phyloP scores from a whole-genome alignment of 2,113 vertebrate species.

The Eleginops maclovinus region DNA sequence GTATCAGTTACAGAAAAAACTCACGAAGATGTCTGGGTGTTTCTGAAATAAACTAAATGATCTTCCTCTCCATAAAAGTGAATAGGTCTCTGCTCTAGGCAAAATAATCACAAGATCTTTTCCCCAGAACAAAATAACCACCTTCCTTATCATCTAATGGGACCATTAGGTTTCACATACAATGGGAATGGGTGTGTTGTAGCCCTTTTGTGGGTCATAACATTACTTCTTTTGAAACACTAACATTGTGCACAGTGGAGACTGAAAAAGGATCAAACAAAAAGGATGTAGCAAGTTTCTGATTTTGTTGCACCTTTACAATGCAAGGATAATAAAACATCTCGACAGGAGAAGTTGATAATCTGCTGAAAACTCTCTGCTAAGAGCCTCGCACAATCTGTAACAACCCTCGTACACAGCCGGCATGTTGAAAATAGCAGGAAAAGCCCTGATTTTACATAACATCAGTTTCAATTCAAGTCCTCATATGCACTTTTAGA shows the following conservation, averaged over 20 bases:
- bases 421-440: no score
- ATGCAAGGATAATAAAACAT: neutral
- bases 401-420: no score
- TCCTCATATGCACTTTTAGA: no score
- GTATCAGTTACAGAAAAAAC: conserved; percentile 76
- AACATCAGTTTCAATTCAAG: no score
- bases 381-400: no score
- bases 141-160: conserved; percentile 61
- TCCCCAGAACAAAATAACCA: conserved; percentile 54
- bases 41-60: conserved; percentile 60
- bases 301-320: conserved; percentile 8
- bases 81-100: conserved; percentile 68
- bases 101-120: conserved; percentile 55
- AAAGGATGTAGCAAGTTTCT: conserved; percentile 8
- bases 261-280: conserved; percentile 21
- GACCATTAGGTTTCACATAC: conserved; percentile 66
- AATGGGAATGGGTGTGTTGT: conserved; percentile 73
- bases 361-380: neutral
- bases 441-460: neutral
- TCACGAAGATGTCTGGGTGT: conserved; percentile 64
- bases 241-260: conserved; percentile 16
- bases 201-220: conserved; percentile 66
- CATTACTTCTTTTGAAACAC: conserved; percentile 28
- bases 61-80: conserved; percentile 55
- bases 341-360: neutral